Base-by-base conservation (phyloP, 1,140 invertebrate genomes). In the Spodoptera litura region DNA sequence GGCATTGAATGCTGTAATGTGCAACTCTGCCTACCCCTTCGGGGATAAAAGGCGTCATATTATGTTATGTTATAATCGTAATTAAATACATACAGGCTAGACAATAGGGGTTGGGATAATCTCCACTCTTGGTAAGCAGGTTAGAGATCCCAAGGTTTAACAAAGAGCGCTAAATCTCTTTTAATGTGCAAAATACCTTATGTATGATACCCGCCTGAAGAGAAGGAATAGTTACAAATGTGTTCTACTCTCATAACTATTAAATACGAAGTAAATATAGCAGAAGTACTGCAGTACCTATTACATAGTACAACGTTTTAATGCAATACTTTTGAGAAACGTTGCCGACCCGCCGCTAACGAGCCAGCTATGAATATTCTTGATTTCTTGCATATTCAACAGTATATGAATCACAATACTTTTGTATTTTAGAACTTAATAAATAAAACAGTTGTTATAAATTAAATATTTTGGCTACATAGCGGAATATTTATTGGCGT, bases 341-440 rank as follows among this genome's bases (percentile, higher is more conserved):
- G 82, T 86, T 79, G 70, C 49, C 83, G 84, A 82, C 85, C 83
- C 85, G 79, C 79, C 74, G 88, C 83, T 90, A 90, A 90, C 88
- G 88, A 90, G 87, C 82, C 81, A 70, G 80, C 85, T 85, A 92
- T 92, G 90, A 92, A 91, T 91, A 91, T 90, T 90, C 85, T 64
- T 76, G 15, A 79, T 76, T 81, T 72, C 77, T 85, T 89, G 87
- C 81, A 92, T 91, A 91, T 92, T 92, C 89, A 92, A 79, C 82
- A 86, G 87, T 83, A 87, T 85, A 90, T 89, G 85, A 90, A 91
- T 89, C 86, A 89, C 87, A 90, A 92, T 88, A 89, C 87, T 88
- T 89, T 87, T 85, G 83, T 83, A 85, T 85, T 88, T 87, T 81
- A 85, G 79, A 82, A 81, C 49, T 85, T 84, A 75, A 81, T 81